Percentiles rank a stretch among this genome's conserved stretches.
Evolutionary conservation across 64 coral and sea anemone genomes (phyloP).

Genomic region (Exaiptasia diaphana): DNA sequence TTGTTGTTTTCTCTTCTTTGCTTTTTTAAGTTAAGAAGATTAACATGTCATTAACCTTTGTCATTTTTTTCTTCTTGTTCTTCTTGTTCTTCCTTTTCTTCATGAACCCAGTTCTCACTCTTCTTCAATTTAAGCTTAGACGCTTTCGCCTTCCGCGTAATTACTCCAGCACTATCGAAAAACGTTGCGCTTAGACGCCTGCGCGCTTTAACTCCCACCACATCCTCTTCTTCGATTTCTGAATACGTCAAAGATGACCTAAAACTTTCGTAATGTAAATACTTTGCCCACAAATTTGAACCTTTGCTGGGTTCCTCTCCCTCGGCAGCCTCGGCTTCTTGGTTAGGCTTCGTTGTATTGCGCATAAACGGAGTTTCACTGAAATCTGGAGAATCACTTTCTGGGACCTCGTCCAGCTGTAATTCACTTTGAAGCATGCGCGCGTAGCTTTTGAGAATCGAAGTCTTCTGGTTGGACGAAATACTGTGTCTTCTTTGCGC

Average conservation of each 20-base stretch:
- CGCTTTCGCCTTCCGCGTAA: neutral
- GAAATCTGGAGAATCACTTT: conserved; percentile 44
- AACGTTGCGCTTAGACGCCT: neutral
- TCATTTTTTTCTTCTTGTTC: neutral
- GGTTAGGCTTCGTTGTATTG: neutral
- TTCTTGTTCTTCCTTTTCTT: neutral
- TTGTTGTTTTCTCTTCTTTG: no score
- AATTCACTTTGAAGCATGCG: conserved; percentile 42
- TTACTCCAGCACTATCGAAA: neutral
- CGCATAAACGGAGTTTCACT: conserved; percentile 34
- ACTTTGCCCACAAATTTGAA: neutral
- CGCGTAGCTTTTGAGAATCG: conserved; percentile 8
- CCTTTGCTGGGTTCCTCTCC: no score
- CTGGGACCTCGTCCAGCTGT: neutral
- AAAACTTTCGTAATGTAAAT: neutral
- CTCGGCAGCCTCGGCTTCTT: no score
- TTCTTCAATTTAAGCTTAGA: neutral
- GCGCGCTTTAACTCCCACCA: neutral
- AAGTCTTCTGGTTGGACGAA: conserved; percentile 43
- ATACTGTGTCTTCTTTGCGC: neutral
- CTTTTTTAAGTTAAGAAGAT: no score
- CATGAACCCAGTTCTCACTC: neutral
- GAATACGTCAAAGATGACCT: neutral
- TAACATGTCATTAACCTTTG: no score
- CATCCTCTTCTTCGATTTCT: conserved; percentile 4